Conservation (phyloP, 1,140 invertebrate species). For the Cotesia vestalis region DNA sequence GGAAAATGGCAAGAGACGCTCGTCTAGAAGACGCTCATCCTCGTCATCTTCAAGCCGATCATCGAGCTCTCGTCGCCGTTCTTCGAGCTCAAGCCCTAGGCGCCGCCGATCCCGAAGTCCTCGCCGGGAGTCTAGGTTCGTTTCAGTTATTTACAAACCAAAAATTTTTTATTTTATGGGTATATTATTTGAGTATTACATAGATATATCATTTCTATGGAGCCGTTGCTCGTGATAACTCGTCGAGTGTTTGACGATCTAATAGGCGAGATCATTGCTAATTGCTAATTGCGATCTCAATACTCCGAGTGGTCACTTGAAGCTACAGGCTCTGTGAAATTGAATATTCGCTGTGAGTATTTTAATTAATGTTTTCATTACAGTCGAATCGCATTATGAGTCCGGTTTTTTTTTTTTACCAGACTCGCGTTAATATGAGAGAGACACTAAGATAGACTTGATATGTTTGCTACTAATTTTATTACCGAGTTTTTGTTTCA, state of each 20-base stretch:
- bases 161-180: neutral
- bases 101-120: neutral
- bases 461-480: too few species aligned
- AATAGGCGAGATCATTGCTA: neutral
- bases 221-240: slow-evolving; percentile 2
- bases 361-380: too few species aligned
- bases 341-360: too few species aligned
- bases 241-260: slow-evolving; percentile 15
- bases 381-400: too few species aligned
- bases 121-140: slow-evolving; percentile 35
- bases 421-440: too few species aligned
- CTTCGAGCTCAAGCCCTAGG: slow-evolving; percentile 26
- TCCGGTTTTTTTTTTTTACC: too few species aligned
- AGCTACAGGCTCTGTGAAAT: neutral
- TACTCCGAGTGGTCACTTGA: slow-evolving; percentile 5
- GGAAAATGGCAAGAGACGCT: slow-evolving; percentile 24
- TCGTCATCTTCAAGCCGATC: slow-evolving; percentile 33
- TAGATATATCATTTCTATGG: neutral
- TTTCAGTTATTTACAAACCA: slow-evolving; percentile 7
- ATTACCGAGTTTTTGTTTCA: too few species aligned
- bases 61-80: slow-evolving; percentile 15
- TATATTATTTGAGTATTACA: slow-evolving; percentile 12
- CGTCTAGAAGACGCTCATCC: slow-evolving; percentile 32
- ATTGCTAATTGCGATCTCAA: slow-evolving; percentile 15
- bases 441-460: too few species aligned